These are phyloP conservation scores for Astreopora myriophthalma DNA, from an alignment of 64 coral and sea anemone genomes.

Conservation along the genomic window DNA sequence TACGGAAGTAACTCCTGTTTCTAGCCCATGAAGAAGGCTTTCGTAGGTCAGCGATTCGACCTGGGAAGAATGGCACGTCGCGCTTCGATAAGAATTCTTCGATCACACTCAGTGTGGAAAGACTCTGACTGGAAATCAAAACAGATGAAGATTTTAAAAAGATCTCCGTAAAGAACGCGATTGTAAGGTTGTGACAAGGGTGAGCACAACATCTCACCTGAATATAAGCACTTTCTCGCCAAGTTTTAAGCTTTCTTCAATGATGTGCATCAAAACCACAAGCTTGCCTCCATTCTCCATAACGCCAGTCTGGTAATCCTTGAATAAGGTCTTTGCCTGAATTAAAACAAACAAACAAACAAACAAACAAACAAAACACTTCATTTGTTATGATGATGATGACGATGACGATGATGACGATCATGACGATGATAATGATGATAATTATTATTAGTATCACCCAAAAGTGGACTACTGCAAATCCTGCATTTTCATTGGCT, in stretches of 20 bases:
- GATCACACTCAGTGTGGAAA: conserved; percentile 91
- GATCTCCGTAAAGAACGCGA: too few species aligned
- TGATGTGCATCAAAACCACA: conserved; percentile 90
- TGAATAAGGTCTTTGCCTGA: conserved; percentile 85
- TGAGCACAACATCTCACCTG: conserved; percentile 56
- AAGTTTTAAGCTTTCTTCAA: conserved; percentile 81
- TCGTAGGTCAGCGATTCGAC: conserved; percentile 12
- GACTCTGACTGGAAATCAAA: conserved; percentile 79
- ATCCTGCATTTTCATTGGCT: too few species aligned
- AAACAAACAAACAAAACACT: not conserved
- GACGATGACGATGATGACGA: too few species aligned
- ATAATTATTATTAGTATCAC: too few species aligned
- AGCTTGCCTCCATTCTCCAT: conserved; percentile 88
- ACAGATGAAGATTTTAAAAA: not conserved
- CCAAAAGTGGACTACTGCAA: too few species aligned
- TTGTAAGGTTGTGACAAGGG: not conserved
- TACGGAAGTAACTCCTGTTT: conserved; percentile 94
- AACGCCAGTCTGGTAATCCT: conserved; percentile 69
- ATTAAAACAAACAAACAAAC: not conserved
- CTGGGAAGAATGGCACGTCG: conserved; percentile 76
- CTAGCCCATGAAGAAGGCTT: conserved; percentile 72
- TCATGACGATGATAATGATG: too few species aligned
- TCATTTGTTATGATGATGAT: too few species aligned
- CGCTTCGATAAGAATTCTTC: conserved; percentile 85
- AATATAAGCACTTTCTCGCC: conserved; percentile 93